Conservation (phyloP, 2,113 vertebrate genomes). For the Equus przewalskii region DNA sequence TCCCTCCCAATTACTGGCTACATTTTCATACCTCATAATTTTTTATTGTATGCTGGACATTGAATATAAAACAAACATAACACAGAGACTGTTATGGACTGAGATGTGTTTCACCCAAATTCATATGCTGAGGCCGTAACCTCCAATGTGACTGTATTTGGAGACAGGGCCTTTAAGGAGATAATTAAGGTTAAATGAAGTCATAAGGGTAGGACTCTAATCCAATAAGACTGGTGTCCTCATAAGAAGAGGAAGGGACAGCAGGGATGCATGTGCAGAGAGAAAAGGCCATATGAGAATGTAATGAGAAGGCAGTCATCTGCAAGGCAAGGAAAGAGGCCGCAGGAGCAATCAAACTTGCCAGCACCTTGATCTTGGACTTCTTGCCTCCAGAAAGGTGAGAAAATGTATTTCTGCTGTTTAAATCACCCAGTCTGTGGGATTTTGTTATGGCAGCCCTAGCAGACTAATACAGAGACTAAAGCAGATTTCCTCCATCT, state of each 20-base stretch:
- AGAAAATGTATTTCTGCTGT: not conserved
- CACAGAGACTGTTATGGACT: not conserved
- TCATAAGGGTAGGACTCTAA: not conserved
- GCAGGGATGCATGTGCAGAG: not conserved
- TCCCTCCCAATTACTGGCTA: not conserved
- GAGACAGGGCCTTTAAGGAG: not conserved
- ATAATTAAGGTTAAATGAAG: not conserved
- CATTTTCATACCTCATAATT: slow-evolving; percentile 7
- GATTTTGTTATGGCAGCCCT: not conserved
- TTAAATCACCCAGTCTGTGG: not conserved
- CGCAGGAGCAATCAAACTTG: not conserved
- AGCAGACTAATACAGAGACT: not conserved
- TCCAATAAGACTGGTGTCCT: not conserved
- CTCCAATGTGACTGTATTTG: not conserved
- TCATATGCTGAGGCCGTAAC: not conserved
- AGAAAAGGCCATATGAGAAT: not conserved
- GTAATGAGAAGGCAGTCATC: not conserved
- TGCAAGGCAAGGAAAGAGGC: not conserved
- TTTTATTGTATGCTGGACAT: not conserved
- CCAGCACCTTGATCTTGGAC: not conserved
- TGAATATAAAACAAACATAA: not conserved
- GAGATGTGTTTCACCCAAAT: not conserved
- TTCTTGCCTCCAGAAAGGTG: not conserved
- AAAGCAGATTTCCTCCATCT: not conserved
- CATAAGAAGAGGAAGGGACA: not conserved